Evolutionary conservation across 2,888 invertebrate species (phyloP).

Genomic region (Stenodera caucasica): DNA sequence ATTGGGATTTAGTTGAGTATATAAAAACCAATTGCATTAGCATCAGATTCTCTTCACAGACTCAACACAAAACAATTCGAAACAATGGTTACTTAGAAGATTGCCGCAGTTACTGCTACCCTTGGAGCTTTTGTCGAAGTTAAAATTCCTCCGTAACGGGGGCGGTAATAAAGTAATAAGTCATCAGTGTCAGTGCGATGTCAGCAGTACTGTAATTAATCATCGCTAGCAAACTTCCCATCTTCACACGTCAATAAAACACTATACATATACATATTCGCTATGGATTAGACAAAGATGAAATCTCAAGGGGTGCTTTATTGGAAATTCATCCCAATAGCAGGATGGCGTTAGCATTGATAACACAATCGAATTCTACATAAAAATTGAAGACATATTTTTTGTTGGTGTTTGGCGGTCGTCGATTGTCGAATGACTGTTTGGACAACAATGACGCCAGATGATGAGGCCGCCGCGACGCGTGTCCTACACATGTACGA

Average conservation of each 20-base stretch:
- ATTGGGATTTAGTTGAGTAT: constrained; percentile 46
- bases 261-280: too few relatives aligned
- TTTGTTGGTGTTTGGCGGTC: background rate
- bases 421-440: constrained; percentile 13
- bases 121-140: constrained; percentile 38
- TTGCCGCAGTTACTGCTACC: constrained; percentile 39
- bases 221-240: constrained; percentile 44
- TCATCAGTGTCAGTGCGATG: constrained; percentile 51
- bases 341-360: constrained; percentile 21
- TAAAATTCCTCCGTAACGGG: constrained; percentile 43
- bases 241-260: constrained; percentile 40
- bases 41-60: constrained; percentile 47
- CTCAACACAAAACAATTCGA: constrained; percentile 44
- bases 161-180: too few relatives aligned
- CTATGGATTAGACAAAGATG: constrained; percentile 27
- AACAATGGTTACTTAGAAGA: constrained; percentile 51
- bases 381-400: too few relatives aligned
- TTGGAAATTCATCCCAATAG: constrained; percentile 29
- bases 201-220: constrained; percentile 52
- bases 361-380: too few relatives aligned
- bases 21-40: constrained; percentile 52
- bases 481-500: constrained; percentile 56
- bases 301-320: constrained; percentile 27
- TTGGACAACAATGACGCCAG: constrained; percentile 12
- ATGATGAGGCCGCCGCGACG: constrained; percentile 48